Base-by-base conservation (phyloP, 2,113 vertebrate genomes). In the Felis catus region DNA sequence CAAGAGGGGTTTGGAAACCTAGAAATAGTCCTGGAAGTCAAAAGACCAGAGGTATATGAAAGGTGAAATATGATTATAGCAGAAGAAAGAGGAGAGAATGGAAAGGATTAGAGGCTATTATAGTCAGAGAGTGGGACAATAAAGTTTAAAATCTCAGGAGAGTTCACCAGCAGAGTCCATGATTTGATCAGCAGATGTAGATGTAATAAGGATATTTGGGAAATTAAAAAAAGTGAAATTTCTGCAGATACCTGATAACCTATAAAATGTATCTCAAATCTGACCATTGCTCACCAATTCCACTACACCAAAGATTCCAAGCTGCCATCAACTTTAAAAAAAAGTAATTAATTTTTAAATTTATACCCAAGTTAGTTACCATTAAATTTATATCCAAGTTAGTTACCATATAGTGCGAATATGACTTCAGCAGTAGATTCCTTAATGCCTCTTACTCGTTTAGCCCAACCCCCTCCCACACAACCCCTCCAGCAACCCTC, bases 61-160 rank as follows among this genome's bases (percentile, higher is more conserved):
- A 63, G 48, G 6, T 80, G 1, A 31, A 84, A 27, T 95, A 48
- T 74, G 12, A 95, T 14, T 79, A 58, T 18, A 23, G 15, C 33
- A 91, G 65, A 91, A 79, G 14, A 48, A 90, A 90, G 5, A 91
- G 61, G 31, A 92, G n/a, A 96, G 66, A 79, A 84, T 51, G 31
- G 84, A 73, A 91, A 90, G 5, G 1, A 70, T 87, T 91, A 39
- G 11, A 96, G 29, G 3, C 68, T 88, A 78, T 87, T 87, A 14
- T 87, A 76, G 21, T 87, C n/a, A 91, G 41, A 85, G 45, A 83
- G 61, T 65, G 18, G 23, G 3, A 78, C 23, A 83, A 65, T 29
- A 41, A 63, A 78, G 5, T 82, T 70, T 88, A 87, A 96, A 76
- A 82, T 83, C 63, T 88, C 23, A 53, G 31, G 18, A 94, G 25